Conservation (phyloP, 2,888 invertebrate genomes). For the Ichneumoninae sp. region DNA sequence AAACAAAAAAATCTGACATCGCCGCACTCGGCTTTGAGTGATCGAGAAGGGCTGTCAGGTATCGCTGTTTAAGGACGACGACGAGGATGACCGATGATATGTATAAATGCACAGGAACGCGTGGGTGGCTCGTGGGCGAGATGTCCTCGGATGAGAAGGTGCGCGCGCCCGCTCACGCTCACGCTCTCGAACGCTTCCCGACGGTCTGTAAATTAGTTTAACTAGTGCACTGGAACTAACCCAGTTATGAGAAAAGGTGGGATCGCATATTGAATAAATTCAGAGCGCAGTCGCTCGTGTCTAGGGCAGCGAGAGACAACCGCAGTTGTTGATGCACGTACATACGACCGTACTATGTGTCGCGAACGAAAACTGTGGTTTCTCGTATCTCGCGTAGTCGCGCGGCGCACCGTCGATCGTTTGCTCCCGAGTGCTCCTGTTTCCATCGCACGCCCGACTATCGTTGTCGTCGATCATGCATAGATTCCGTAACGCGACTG, state of each 20-base stretch:
- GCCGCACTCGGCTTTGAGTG: neutral
- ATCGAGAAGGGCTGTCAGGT: neutral
- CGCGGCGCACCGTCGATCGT: slow-evolving; percentile 27
- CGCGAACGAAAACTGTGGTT: slow-evolving; percentile 25
- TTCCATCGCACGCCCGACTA: neutral
- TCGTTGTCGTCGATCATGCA: neutral
- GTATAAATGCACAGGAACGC: neutral
- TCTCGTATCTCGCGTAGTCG: slow-evolving; percentile 24
- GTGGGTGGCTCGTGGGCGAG: neutral
- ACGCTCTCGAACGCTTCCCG: slow-evolving; percentile 52
- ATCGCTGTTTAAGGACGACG: neutral
- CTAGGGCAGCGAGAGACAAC: slow-evolving; percentile 5
- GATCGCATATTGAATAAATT: slow-evolving; percentile 79
- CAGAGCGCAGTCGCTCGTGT: slow-evolving; percentile 78
- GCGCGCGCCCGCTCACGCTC: neutral
- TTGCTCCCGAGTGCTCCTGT: neutral
- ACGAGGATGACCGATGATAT: neutral
- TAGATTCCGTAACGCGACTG: neutral
- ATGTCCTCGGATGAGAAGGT: neutral
- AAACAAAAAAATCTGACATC: neutral
- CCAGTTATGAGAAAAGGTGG: slow-evolving; percentile 76
- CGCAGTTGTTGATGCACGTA: slow-evolving; percentile 47
- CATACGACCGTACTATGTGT: slow-evolving; percentile 25
- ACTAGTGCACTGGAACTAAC: slow-evolving; percentile 75
- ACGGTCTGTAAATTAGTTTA: slow-evolving; percentile 71